Base-by-base conservation (phyloP, 2,888 invertebrate species). In the Cheilosia vernalis region DNA sequence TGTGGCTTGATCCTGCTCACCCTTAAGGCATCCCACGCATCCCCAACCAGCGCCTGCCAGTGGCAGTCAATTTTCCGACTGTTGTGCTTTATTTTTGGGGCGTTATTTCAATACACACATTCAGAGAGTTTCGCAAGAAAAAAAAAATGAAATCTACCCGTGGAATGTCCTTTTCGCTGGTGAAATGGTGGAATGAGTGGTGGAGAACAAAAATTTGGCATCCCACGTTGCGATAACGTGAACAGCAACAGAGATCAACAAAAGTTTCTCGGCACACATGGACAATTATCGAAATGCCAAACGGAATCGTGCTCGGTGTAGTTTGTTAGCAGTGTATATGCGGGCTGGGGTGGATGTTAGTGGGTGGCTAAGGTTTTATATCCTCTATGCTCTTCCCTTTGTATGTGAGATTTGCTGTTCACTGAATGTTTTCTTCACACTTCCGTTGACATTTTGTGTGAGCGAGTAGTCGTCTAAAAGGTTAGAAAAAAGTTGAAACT, bases 201-300 rank as follows among this genome's bases (percentile, higher is more conserved):
- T n/a, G 33, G 0, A n/a, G 60, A 15, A 27, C n/a, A 58, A 24
- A 49, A 40, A 63, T 30, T 55, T 47, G 55, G 44, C 80, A 69
- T 58, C 74, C 69, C 84, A 84, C 70, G 84, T 53, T 64, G 60
- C 51, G 58, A 70, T 58, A 83, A 79, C 73, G 69, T 83, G 78
- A 83, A 78, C 56, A 83, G 40, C 63, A 69, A 44, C 51, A 33
- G 79, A 66, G 84, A 80, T 80, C 79, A 40, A 69, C 13, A 74
- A 74, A 79, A 80, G 80, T 84, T 84, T 70, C 60, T 74, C 69
- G 49, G 63, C 64, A 74, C 63, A 69, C 63, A 69, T 70, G 69
- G 67, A 69, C 40, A 69, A 84, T 80, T 74, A 84, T 79, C 80
- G 58, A 84, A 84, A 84, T 80, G 74, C 80, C 80, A 84, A 84